Base-by-base conservation (phyloP, 2,113 vertebrate genomes). In the Phodopus roborovskii region DNA sequence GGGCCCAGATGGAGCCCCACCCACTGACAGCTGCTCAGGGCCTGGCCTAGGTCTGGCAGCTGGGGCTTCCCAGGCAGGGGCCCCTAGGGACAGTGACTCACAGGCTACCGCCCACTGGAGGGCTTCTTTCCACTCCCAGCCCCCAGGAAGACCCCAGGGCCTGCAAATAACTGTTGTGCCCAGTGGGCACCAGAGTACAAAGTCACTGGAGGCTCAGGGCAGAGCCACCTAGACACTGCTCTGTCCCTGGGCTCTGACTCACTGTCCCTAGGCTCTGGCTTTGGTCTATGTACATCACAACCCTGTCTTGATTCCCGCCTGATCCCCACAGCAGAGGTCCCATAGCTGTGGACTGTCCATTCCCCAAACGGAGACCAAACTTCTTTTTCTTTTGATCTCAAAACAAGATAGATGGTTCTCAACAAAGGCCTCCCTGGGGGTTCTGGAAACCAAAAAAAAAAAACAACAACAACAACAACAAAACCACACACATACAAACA, bases 41-140 rank as follows among this genome's bases (percentile, higher is more conserved):
- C 90, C 39, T 70, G 56, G 88, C 74, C 90, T 71, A 77, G 26
- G n/a, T 73, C 22, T 22, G 56, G 84, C 96, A 93, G 93, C 81
- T 90, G 97, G 95, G 95, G 91, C 92, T 97, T 96, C 92, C 96
- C 96, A 79, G 88, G 90, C 88, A 28, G 73, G 86, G 79, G 24
- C 81, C 83, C 96, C 4, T 11, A 88, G 90, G 88, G 96, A 97
- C 66, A 82, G 0, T 97, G 97, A 97, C 90, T 96, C 96, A 96
- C 1, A 0, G 64, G 84, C 66, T 70, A 36, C 33, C 0, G 5
- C n/a, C 83, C 83, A 74, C 75, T 95, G 85, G n/a, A 70, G 66
- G 24, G 19, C 84, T 71, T 90, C 24, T 83, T 62, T 64, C 88
- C 56, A 56, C 53, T 15, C 95, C 90, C 39, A 5, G 70, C 30